These are phyloP conservation scores for Urophycis tenuis DNA, from an alignment of 2,797 vertebrate genomes.

Conservation along the genomic window DNA sequence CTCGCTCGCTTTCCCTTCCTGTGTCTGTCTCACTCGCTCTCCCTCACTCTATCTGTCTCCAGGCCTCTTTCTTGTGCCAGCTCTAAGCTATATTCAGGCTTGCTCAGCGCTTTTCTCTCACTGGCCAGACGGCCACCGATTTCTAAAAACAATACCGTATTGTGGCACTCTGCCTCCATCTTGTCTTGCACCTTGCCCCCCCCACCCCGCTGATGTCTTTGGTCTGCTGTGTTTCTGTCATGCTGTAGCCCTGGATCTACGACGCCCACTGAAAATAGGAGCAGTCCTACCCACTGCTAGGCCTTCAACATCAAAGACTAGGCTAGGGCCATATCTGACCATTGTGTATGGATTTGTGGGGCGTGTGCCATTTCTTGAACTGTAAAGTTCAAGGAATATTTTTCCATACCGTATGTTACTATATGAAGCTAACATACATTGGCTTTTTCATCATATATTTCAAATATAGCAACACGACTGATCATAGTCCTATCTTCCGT, in stretches of 20 bases:
- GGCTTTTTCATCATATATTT: background rate
- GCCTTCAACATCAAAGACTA: background rate
- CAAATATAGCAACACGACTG: background rate
- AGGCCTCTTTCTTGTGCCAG: background rate
- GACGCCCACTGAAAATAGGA: background rate
- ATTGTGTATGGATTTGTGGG: background rate
- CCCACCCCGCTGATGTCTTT: background rate
- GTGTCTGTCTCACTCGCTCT: background rate
- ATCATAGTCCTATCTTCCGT: background rate
- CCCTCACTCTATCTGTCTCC: background rate
- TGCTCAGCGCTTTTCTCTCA: background rate
- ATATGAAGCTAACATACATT: background rate
- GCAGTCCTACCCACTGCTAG: background rate
- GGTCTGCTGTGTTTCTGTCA: background rate
- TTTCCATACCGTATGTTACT: background rate
- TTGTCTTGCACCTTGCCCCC: background rate
- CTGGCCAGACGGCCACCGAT: background rate
- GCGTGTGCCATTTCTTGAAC: too few relatives aligned
- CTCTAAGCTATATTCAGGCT: background rate
- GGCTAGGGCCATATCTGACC: background rate
- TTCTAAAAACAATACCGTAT: background rate
- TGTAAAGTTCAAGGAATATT: background rate
- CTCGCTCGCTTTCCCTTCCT: background rate
- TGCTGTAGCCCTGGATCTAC: background rate
- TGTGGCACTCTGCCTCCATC: background rate